Percentiles rank a stretch among this genome's conserved stretches.
Conservation (phyloP, 2,888 invertebrate genomes). For the Odontocerum albicorne region DNA sequence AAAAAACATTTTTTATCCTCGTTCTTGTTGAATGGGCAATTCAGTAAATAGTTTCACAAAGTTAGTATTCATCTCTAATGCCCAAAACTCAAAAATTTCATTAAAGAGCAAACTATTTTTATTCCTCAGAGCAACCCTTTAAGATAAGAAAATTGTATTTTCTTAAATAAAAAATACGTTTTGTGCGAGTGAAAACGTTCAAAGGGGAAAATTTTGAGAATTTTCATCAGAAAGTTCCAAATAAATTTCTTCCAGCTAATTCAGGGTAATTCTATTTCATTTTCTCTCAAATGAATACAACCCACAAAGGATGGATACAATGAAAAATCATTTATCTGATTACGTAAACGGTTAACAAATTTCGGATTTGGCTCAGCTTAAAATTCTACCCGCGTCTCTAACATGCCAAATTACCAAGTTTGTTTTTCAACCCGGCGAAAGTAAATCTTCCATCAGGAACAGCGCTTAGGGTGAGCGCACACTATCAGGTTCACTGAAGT, state of each 20-base stretch:
- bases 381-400: conserved; percentile 15
- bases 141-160: no score
- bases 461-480: conserved; percentile 6
- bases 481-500: no score
- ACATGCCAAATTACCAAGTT: conserved; percentile 20
- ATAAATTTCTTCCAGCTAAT: conserved; percentile 2
- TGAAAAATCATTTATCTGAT: conserved; percentile 23
- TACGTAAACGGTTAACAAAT: conserved; percentile 19
- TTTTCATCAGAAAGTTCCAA: conserved; percentile 3
- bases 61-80: no score
- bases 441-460: conserved; percentile 24
- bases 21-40: no score
- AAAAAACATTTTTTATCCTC: no score
- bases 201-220: conserved; percentile 2
- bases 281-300: conserved; percentile 12
- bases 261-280: conserved; percentile 6
- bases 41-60: no score
- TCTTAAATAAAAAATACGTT: no score
- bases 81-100: no score
- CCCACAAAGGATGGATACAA: conserved; percentile 7
- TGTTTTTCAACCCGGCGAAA: conserved; percentile 22
- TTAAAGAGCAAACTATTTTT: no score
- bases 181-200: neutral
- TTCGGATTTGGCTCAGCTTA: conserved; percentile 15
- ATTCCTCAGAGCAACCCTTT: no score